Conservation (phyloP, 2,797 vertebrate species). For the Apodemus agrarius region DNA sequence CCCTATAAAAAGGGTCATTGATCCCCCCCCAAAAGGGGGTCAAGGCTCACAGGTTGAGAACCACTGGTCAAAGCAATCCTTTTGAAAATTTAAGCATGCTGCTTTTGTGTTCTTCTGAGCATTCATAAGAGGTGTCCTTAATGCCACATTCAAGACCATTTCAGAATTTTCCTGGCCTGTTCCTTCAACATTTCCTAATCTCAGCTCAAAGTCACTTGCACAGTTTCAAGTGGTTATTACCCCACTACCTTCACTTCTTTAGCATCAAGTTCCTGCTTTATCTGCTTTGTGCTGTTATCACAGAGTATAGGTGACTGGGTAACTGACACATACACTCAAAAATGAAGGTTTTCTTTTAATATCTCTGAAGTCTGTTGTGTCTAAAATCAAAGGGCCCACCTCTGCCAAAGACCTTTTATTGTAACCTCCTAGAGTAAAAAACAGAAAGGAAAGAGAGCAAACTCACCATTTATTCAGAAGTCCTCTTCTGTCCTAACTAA, state of each 20-base stretch:
- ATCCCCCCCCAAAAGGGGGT: not conserved
- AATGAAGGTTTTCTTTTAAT: not conserved
- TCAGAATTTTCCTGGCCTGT: not conserved
- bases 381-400: not conserved
- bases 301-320: not conserved
- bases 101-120: not conserved
- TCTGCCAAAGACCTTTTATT: not conserved
- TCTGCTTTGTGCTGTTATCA: not conserved
- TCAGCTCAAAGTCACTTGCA: not conserved
- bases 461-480: not conserved
- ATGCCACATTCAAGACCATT: not conserved
- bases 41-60: not conserved
- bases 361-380: not conserved
- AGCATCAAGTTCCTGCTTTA: not conserved
- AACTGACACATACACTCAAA: not conserved
- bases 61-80: not conserved
- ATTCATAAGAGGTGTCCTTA: not conserved
- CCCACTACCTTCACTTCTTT: not conserved
- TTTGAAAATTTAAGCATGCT: not conserved
- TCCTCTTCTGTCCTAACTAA: too few species aligned
- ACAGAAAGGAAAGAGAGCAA: not conserved
- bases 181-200: not conserved
- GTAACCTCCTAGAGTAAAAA: not conserved
- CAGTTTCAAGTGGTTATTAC: not conserved
- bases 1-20: not conserved